Evolutionary conservation across 2,888 invertebrate genomes (phyloP).

Genomic region (Dastarcus helophoroides): DNA sequence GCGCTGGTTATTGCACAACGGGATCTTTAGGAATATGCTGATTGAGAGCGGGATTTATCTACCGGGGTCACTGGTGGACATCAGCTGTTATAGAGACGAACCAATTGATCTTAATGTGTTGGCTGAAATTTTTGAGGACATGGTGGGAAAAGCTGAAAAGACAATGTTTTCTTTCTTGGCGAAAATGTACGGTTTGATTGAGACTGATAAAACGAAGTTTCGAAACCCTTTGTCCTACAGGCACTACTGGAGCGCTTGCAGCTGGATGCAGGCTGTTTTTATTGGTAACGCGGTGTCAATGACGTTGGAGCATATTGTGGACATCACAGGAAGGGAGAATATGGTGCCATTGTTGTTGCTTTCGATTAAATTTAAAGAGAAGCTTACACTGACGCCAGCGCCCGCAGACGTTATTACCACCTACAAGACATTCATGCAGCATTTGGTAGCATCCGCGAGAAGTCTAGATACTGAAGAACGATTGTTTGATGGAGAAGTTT

Average conservation of each 20-base stretch:
- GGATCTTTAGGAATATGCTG: conserved; percentile 49
- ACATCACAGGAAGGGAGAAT: conserved; percentile 41
- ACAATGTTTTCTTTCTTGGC: conserved; percentile 23
- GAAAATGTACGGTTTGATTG: conserved; percentile 18
- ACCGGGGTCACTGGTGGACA: conserved; percentile 43
- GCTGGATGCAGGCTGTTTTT: conserved; percentile 44
- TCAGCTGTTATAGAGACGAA: conserved; percentile 38
- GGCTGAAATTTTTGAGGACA: conserved; percentile 17
- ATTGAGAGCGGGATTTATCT: conserved; percentile 41
- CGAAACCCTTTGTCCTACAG: background rate
- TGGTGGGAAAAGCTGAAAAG: conserved; percentile 18
- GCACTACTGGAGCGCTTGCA: conserved; percentile 17
- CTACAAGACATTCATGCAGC: conserved; percentile 46
- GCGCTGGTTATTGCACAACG: conserved; percentile 49
- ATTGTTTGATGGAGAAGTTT: too few species aligned
- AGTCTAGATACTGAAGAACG: too few species aligned
- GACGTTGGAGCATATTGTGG: conserved; percentile 52
- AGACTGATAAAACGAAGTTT: conserved; percentile 17
- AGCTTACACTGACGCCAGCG: conserved; percentile 45
- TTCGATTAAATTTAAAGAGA: conserved; percentile 20
- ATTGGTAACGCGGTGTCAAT: conserved; percentile 55
- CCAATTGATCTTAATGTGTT: conserved; percentile 17
- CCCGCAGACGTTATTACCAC: conserved; percentile 42
- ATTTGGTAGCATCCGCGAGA: conserved; percentile 16
- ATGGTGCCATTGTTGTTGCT: conserved; percentile 52